A percentile compares a stretch with the other conserved stretches of the same genome.
Evolutionary conservation across 1,140 invertebrate genomes (phyloP).

Genomic region (Drosophila pseudoananassae): DNA sequence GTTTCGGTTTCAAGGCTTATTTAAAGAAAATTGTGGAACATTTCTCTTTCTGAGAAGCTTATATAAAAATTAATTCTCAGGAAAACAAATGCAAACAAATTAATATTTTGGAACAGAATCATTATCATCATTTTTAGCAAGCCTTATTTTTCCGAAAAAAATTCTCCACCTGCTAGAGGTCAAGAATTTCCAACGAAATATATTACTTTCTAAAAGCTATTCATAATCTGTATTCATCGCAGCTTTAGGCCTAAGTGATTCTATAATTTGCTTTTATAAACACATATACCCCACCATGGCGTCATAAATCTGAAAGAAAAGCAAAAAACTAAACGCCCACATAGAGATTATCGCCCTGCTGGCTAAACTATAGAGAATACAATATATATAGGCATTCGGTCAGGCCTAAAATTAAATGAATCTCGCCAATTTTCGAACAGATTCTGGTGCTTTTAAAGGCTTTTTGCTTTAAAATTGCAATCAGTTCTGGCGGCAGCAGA

Average conservation of each 20-base stretch:
- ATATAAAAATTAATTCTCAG: background rate
- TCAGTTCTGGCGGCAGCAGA: background rate
- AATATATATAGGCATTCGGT: slow-evolving; percentile 24
- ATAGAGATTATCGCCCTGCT: slow-evolving; percentile 62
- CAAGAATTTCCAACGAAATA: slow-evolving; percentile 26
- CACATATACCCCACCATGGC: slow-evolving; percentile 22
- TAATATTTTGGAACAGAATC: background rate
- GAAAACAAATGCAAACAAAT: background rate
- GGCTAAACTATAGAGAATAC: slow-evolving; percentile 6
- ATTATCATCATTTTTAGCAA: no score
- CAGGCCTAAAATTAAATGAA: slow-evolving; percentile 57
- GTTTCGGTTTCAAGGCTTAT: background rate
- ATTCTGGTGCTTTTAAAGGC: slow-evolving; percentile 7
- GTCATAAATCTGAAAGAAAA: slow-evolving; percentile 50
- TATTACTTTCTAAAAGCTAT: slow-evolving; percentile 45
- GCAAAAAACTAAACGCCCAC: slow-evolving; percentile 48
- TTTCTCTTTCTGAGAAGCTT: background rate
- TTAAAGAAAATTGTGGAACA: background rate
- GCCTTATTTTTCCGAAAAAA: background rate
- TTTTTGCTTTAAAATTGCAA: slow-evolving; percentile 15
- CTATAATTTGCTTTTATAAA: slow-evolving; percentile 48
- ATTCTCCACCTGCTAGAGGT: slow-evolving; percentile 6
- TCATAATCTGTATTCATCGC: slow-evolving; percentile 54
- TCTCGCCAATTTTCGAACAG: slow-evolving; percentile 12
- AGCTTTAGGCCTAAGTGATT: slow-evolving; percentile 57